phyloP scores from a whole-genome alignment of 1,140 invertebrate species.

The Microplitis demolitor region DNA sequence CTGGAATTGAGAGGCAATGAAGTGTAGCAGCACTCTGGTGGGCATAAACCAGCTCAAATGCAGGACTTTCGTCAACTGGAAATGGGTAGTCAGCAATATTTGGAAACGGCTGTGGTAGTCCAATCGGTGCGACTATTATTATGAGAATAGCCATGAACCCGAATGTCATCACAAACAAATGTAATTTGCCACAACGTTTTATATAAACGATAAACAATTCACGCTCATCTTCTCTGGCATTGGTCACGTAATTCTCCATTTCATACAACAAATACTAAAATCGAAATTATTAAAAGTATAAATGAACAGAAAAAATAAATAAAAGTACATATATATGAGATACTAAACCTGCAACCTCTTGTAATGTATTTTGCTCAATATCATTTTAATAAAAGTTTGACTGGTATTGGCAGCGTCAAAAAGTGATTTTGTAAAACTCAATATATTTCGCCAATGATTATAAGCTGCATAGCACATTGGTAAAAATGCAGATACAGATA shows the following conservation, averaged over 20 bases:
- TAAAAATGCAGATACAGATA: constrained; percentile 7
- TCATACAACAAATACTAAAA: constrained; percentile 26
- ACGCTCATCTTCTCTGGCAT: constrained; percentile 20
- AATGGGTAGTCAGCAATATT: constrained; percentile 40
- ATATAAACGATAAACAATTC: constrained; percentile 31
- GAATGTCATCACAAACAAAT: constrained; percentile 11
- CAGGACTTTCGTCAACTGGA: constrained; percentile 11
- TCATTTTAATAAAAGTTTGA: constrained; percentile 25
- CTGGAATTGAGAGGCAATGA: constrained; percentile 20
- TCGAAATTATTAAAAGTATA: too few relatives aligned
- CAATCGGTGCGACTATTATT: constrained; percentile 26
- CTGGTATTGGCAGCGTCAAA: constrained; percentile 18
- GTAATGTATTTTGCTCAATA: constrained; percentile 10
- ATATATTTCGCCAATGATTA: constrained; percentile 5
- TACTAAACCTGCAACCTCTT: background rate
- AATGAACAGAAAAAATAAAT: background rate
- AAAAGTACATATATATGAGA: background rate
- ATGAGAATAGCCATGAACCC: constrained; percentile 21
- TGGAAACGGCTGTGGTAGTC: constrained; percentile 27
- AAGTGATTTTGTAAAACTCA: constrained; percentile 24
- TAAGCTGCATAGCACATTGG: constrained; percentile 19
- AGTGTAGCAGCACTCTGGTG: constrained; percentile 32
- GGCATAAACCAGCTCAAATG: constrained; percentile 28
- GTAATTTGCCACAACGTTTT: constrained; percentile 20
- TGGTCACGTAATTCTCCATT: constrained; percentile 30